Conservation (phyloP, 1,140 invertebrate genomes). For the Penaeus japonicus region DNA sequence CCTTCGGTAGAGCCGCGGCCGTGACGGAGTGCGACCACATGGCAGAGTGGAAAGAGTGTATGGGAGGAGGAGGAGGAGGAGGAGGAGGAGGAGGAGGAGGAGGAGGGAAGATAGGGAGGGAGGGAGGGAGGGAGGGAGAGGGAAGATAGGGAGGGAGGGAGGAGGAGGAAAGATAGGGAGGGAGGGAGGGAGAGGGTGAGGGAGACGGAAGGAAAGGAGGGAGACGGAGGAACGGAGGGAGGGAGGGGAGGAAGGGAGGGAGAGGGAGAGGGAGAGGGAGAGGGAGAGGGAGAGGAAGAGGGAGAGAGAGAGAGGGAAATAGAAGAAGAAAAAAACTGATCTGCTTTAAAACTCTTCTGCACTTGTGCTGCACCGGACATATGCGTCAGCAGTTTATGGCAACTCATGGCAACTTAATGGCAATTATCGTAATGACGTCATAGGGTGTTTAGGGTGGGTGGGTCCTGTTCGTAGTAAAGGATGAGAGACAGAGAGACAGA, state of each 20-base stretch:
- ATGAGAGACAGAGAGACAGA: no score
- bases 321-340: not conserved
- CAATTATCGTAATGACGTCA: no score
- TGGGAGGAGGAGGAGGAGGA: not conserved
- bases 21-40: no score
- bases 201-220: no score
- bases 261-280: not conserved
- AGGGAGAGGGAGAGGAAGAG: not conserved
- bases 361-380: no score
- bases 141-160: not conserved
- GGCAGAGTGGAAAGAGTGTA: no score
- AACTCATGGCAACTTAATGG: no score
- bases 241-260: not conserved
- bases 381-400: no score
- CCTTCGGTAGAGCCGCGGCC: not conserved
- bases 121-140: not conserved
- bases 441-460: no score
- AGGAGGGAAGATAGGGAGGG: not conserved
- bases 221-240: not conserved
- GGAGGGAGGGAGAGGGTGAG: not conserved
- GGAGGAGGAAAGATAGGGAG: not conserved
- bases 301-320: not conserved
- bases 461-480: no score
- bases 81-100: not conserved
- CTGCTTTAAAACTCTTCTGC: no score